A percentile compares a stretch with the other conserved stretches of the same genome.
phyloP scores from a whole-genome alignment of 1,140 invertebrate genomes.

The Coenobita brevimanus region DNA sequence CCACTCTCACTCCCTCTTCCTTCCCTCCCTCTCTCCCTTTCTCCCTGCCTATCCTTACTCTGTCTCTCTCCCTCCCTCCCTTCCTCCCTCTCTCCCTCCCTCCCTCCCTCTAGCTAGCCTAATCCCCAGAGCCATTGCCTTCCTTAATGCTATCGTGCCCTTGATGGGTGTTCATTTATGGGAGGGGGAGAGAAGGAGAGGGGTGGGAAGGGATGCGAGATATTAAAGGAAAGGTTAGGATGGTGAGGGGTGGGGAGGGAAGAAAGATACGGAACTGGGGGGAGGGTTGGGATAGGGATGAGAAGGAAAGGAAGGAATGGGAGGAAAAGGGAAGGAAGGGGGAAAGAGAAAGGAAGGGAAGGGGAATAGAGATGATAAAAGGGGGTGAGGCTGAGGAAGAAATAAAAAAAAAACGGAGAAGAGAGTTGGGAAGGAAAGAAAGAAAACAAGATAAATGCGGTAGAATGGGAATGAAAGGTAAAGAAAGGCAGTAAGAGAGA shows the following conservation, averaged over 20 bases:
- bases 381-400: background rate
- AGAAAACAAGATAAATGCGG: too few relatives aligned
- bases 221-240: too few relatives aligned
- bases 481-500: too few relatives aligned
- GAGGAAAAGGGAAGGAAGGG: background rate
- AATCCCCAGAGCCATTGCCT: background rate
- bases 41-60: background rate
- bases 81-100: background rate
- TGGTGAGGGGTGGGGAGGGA: too few relatives aligned
- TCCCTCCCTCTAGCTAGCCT: constrained; percentile 1
- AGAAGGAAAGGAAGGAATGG: too few relatives aligned
- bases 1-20: background rate
- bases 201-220: too few relatives aligned
- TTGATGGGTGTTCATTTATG: too few relatives aligned
- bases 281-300: too few relatives aligned
- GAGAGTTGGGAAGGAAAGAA: background rate
- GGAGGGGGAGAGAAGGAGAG: too few relatives aligned
- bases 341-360: background rate
- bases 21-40: background rate
- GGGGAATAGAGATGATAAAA: background rate
- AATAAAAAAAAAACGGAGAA: background rate
- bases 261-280: too few relatives aligned
- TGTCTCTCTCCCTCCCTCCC: background rate
- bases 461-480: too few relatives aligned
- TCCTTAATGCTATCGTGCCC: too few relatives aligned